Percentiles rank a stretch among this genome's conserved stretches.
phyloP scores from a whole-genome alignment of 2,797 vertebrate genomes.

The Pangasius larnaudii region DNA sequence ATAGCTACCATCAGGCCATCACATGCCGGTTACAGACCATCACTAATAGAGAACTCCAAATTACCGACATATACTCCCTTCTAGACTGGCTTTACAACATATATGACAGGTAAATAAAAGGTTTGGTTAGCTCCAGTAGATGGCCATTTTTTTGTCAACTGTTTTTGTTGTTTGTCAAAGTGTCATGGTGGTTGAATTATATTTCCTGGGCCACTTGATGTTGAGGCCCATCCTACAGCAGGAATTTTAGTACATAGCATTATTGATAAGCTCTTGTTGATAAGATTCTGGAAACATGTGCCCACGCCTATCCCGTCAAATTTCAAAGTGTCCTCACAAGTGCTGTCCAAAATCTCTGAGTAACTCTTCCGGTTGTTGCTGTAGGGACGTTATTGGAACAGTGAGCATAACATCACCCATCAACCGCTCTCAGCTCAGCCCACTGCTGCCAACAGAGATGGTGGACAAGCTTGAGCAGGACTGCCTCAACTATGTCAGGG shows the following conservation, averaged over 20 bases:
- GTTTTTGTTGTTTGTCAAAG: not conserved
- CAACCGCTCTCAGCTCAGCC: constrained; percentile 74
- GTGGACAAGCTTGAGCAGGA: constrained; percentile 82
- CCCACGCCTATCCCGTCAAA: constrained; percentile 50
- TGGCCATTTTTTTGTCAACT: not conserved
- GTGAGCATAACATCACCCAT: constrained; percentile 84
- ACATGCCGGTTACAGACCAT: constrained; percentile 73
- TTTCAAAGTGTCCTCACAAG: constrained; percentile 50
- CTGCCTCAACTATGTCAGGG: constrained; percentile 86
- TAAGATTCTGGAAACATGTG: constrained; percentile 42
- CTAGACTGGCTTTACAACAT: constrained; percentile 89
- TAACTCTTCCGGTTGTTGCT: constrained; percentile 53
- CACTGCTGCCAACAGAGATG: constrained; percentile 81
- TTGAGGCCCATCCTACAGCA: not conserved
- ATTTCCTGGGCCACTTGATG: not conserved
- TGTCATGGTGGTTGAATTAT: constrained; percentile 14
- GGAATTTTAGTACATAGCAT: constrained; percentile 32
- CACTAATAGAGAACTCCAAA: constrained; percentile 73
- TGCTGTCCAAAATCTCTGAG: constrained; percentile 50
- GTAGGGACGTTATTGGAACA: constrained; percentile 85
- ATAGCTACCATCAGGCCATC: constrained; percentile 85
- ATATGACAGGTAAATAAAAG: constrained; percentile 80
- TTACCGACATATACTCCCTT: constrained; percentile 85
- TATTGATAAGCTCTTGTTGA: constrained; percentile 53
- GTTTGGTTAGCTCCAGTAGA: not conserved